Evolutionary conservation across 2,888 invertebrate genomes (phyloP), one percentile per base, ranked within the genome.

Genomic region (Oithona nana): DNA sequence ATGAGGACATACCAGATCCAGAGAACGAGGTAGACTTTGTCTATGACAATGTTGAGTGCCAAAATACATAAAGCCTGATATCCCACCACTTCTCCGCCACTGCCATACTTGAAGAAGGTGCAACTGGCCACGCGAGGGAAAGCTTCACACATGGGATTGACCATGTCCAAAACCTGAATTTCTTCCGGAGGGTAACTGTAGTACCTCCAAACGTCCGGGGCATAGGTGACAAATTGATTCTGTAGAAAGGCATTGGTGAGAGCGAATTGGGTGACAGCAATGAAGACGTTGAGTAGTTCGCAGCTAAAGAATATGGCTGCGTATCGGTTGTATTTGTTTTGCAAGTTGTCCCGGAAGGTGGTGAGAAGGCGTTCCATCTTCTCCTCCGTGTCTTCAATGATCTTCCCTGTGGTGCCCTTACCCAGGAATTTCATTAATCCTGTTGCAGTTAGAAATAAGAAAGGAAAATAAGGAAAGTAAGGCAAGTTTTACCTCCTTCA

Each of bases 71-170:
- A 11, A 11, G 57, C 57, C 16, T 30, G 28, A 30, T 30, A 16
- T 20, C 57, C 48, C 31, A 31, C 28, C 8, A n/a, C 30, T 22
- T 4, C 31, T 57, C 57, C 57, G 2, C 31, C 57, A 31, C 22
- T 20, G 4, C 57, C 57, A 29, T 57, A 57, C 28, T 57, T 57
- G 30, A 29, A 57, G 26, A 24, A 57, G n/a, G 30, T 54, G 29
- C 30, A 61, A 24, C 49, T 61, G 8, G 28, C 30, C 8, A 61
- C 30, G 1, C 61, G 22, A 8, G 61, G 61, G 30, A 61, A 61
- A 1, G 54, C 54, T 54, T 61, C 50, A 20, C 61, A 61, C 61
- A 61, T 61, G 3, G 61, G 61, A 28, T 61, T 61, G 2, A 57
- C 28, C 26, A 31, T 16, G 39, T 31, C 31, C n/a, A 20, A n/a